These are phyloP conservation scores for Pardalotus punctatus DNA, from an alignment of 2,113 vertebrate species.

Conservation along the genomic window DNA sequence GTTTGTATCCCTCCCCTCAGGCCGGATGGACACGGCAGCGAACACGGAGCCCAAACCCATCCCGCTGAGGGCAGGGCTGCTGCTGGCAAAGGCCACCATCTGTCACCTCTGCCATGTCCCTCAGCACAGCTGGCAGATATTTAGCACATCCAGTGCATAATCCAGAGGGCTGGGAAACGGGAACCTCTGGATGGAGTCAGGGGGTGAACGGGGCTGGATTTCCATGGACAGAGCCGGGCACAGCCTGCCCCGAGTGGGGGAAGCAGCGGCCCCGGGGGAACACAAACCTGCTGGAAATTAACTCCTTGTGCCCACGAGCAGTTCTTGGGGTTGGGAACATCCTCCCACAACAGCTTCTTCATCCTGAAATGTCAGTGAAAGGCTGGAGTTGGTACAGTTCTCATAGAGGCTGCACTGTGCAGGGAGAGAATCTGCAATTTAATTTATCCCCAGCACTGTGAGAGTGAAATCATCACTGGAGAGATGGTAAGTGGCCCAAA, in stretches of 20 bases:
- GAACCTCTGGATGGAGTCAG: neutral
- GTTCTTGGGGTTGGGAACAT: constrained; percentile 93
- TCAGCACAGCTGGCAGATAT: neutral
- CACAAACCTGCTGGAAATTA: constrained; percentile 89
- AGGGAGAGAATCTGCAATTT: neutral
- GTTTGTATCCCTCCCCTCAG: neutral
- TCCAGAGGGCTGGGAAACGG: neutral
- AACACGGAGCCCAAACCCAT: neutral
- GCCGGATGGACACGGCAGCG: neutral
- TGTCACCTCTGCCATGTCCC: neutral
- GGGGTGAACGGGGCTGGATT: neutral
- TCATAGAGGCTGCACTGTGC: neutral
- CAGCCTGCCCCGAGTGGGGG: neutral
- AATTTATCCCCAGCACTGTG: neutral
- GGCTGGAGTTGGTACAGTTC: neutral
- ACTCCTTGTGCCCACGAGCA: constrained; percentile 95
- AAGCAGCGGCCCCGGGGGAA: neutral
- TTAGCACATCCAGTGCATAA: neutral
- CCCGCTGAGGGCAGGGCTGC: neutral
- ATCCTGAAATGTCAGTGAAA: constrained; percentile 75
- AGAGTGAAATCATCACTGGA: neutral
- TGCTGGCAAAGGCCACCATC: constrained; percentile 9
- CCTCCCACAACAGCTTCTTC: constrained; percentile 91
- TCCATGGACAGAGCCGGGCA: neutral
- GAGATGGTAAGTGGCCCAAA: neutral